Percentiles rank a stretch among this genome's conserved stretches.
Conservation (phyloP, 2,113 vertebrate genomes). For the Chunga burmeisteri region DNA sequence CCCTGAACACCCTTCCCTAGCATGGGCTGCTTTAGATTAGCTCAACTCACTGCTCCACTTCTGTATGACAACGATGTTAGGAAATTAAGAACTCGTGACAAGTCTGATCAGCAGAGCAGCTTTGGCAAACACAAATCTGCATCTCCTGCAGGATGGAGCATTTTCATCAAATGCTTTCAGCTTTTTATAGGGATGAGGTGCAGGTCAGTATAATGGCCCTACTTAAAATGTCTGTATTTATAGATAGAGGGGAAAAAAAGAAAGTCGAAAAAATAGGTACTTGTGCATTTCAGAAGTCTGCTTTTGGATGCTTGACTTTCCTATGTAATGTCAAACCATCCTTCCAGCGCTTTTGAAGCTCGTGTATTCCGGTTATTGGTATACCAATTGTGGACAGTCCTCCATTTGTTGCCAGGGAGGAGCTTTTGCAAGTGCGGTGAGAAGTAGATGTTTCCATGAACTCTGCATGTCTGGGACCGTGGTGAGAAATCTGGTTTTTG, state of each 20-base stretch:
- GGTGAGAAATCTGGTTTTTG: not conserved
- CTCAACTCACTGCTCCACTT: not conserved
- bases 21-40: not conserved
- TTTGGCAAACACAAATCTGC: not conserved
- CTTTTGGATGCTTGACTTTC: not conserved
- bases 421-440: not conserved
- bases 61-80: not conserved
- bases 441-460: not conserved
- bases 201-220: not conserved
- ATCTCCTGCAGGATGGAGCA: not conserved
- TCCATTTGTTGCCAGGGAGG: not conserved
- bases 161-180: not conserved
- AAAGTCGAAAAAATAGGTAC: not conserved
- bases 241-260: rapidly evolving
- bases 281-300: not conserved
- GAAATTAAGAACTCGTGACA: not conserved
- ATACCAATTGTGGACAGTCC: not conserved
- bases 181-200: not conserved
- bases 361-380: not conserved
- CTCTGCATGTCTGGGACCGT: not conserved
- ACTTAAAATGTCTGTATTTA: not conserved
- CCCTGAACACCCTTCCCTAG: not conserved
- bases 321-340: not conserved
- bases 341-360: not conserved
- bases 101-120: not conserved